Percentiles rank a stretch among this genome's conserved stretches.
Conservation (phyloP, 2,113 vertebrate species). For the Nettapus auritus region DNA sequence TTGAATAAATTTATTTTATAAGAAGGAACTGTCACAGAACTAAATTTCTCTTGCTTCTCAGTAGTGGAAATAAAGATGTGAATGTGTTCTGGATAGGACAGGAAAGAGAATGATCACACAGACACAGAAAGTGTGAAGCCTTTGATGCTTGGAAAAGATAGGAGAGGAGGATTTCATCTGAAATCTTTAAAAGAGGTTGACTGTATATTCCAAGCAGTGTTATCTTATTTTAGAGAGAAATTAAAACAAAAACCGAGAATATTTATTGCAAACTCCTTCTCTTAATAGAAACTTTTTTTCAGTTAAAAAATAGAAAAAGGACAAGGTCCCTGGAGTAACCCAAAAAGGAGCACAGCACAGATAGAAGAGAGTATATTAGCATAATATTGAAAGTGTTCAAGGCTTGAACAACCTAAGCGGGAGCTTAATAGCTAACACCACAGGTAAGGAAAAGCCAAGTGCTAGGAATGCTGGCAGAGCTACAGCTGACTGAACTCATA, state of each 20-base stretch:
- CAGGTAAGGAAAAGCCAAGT: neutral
- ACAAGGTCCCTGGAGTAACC: neutral
- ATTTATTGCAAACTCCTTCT: neutral
- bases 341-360: neutral
- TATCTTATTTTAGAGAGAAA: neutral
- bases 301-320: neutral
- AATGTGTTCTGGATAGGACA: neutral
- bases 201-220: neutral
- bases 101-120: neutral
- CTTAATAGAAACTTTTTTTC: neutral
- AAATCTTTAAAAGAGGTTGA: neutral
- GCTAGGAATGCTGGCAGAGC: neutral
- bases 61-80: neutral
- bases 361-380: fast-evolving
- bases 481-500: fast-evolving
- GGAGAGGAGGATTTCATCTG: neutral
- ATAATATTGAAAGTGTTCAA: neutral
- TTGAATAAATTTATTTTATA: neutral
- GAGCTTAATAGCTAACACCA: neutral
- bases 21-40: neutral
- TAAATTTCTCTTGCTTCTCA: neutral
- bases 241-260: neutral
- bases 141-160: neutral
- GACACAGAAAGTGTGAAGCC: neutral
- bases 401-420: neutral